Evolutionary conservation across 2,888 invertebrate genomes (phyloP).

Genomic region (Acanthococcus lagerstroemiae): DNA sequence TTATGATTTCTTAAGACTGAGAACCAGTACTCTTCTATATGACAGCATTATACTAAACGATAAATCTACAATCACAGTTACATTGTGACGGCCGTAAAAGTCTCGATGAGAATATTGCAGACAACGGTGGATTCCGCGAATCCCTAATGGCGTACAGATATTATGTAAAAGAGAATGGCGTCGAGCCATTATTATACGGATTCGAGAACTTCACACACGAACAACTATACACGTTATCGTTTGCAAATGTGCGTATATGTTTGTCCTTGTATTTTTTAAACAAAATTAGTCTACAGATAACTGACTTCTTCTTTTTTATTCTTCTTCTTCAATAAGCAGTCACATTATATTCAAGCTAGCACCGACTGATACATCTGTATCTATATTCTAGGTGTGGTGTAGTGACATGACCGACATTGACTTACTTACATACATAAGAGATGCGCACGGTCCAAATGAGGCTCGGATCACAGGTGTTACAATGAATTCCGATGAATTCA

Average conservation of each 20-base stretch:
- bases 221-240: slow-evolving; percentile 71
- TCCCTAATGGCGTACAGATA: slow-evolving; percentile 57
- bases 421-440: too few relatives aligned
- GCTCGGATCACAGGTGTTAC: slow-evolving; percentile 58
- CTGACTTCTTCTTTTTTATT: slow-evolving; percentile 24
- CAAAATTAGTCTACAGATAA: too few relatives aligned
- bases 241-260: slow-evolving; percentile 65
- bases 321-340: slow-evolving; percentile 57
- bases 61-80: too few relatives aligned
- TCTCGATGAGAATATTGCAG: slow-evolving; percentile 87
- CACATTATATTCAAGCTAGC: slow-evolving; percentile 60
- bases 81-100: slow-evolving; percentile 53
- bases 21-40: too few relatives aligned
- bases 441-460: slow-evolving; percentile 59
- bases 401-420: too few relatives aligned
- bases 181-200: slow-evolving; percentile 52
- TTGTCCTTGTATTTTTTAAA: too few relatives aligned
- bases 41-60: too few relatives aligned
- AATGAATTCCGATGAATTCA: slow-evolving; percentile 57
- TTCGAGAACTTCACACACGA: slow-evolving; percentile 55
- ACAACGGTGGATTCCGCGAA: slow-evolving; percentile 76
- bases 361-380: too few relatives aligned
- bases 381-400: too few relatives aligned
- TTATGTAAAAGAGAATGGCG: slow-evolving; percentile 40
- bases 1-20: too few relatives aligned